Evolutionary conservation across 2,113 vertebrate genomes (phyloP).

Genomic region (Malaclemys terrapin): DNA sequence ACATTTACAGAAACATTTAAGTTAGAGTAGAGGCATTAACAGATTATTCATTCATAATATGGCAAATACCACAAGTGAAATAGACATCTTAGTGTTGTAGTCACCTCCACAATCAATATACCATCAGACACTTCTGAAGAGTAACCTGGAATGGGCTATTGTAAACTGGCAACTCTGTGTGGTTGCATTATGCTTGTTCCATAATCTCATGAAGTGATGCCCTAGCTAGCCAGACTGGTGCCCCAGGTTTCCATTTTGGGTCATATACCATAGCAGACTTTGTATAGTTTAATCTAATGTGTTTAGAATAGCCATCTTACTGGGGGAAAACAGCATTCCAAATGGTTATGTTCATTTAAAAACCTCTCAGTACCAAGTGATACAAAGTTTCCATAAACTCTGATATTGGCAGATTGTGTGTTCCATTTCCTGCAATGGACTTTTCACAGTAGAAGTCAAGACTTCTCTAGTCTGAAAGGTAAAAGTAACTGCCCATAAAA

Average conservation of each 20-base stretch:
- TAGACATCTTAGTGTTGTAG: neutral
- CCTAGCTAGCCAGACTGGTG: neutral
- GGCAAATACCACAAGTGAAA: too few relatives aligned
- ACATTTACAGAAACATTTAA: neutral
- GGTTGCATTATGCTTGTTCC: neutral
- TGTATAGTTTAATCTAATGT: neutral
- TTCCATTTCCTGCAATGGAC: neutral
- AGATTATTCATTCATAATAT: too few relatives aligned
- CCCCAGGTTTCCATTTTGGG: neutral
- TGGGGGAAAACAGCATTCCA: neutral
- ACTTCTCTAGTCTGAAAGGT: neutral
- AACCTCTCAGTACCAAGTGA: conserved; percentile 1
- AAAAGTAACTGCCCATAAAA: neutral
- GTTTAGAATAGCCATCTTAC: neutral
- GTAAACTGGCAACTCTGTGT: neutral
- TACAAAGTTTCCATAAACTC: conserved; percentile 40
- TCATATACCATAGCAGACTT: neutral
- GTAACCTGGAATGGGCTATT: neutral
- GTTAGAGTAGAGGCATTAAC: too few relatives aligned
- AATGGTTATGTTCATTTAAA: conserved; percentile 54
- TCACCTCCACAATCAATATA: neutral
- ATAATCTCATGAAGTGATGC: neutral
- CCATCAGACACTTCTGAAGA: neutral
- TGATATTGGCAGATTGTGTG: neutral
- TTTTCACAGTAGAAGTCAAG: neutral